phyloP scores from a whole-genome alignment of 2,888 invertebrate species.

The Hemicrepidius hirtus region DNA sequence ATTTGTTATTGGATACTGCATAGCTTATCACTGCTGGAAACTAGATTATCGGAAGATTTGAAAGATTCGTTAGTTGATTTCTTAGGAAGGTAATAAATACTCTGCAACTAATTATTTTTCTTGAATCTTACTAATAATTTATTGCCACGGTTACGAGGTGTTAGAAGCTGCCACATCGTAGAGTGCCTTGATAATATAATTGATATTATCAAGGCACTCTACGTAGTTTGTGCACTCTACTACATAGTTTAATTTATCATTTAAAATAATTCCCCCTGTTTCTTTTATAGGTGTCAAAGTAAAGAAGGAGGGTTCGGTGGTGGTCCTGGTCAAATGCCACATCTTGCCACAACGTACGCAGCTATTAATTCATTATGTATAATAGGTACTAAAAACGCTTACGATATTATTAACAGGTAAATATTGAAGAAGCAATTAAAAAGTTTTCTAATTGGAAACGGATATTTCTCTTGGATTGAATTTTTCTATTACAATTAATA shows the following conservation, averaged over 20 bases:
- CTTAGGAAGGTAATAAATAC: conserved; percentile 74
- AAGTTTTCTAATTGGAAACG: too few species aligned
- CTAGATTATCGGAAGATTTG: conserved; percentile 75
- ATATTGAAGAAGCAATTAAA: too few species aligned
- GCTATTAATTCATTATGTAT: conserved; percentile 95
- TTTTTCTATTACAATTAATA: too few species aligned
- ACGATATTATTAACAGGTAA: conserved; percentile 88
- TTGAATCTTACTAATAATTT: too few species aligned
- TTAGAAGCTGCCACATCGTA: too few species aligned
- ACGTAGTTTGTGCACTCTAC: too few species aligned
- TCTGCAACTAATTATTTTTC: not conserved
- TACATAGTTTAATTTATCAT: too few species aligned
- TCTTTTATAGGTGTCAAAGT: conserved; percentile 80
- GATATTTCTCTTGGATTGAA: too few species aligned
- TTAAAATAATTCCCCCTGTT: too few species aligned
- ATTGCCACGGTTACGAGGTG: too few species aligned
- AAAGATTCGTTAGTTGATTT: conserved; percentile 76
- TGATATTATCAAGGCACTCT: too few species aligned
- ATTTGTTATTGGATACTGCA: conserved; percentile 98
- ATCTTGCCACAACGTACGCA: conserved; percentile 98
- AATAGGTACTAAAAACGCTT: conserved; percentile 87
- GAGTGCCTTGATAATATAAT: too few species aligned
- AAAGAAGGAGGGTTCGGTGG: conserved; percentile 93
- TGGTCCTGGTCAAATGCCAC: conserved; percentile 93
- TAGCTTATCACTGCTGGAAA: conserved; percentile 86